These are phyloP conservation scores for Halisarca cf. caerulea DNA, from an alignment of 37 sponge, comb jelly and placozoan species.

Conservation along the genomic window DNA sequence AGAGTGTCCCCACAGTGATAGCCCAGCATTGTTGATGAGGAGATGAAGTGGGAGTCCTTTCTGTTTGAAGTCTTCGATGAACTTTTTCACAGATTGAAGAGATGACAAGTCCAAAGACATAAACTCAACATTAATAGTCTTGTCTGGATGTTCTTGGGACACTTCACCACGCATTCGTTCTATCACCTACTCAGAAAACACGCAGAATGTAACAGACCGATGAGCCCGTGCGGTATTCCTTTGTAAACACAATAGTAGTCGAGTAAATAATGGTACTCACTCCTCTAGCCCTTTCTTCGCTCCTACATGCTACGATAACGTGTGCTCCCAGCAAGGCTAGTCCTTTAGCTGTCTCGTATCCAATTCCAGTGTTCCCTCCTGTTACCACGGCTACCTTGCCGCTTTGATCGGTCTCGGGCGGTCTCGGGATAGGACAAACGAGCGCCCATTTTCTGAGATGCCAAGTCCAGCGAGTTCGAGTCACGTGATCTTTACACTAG, in stretches of 20 bases:
- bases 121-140: conserved; percentile 64
- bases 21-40: conserved; percentile 82
- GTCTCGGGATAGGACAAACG: conserved; percentile 52
- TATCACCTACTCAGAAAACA: conserved; percentile 63
- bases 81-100: conserved; percentile 61
- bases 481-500: too few relatives aligned
- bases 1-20: conserved; percentile 15
- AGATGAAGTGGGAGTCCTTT: conserved; percentile 74
- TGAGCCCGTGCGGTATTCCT: not conserved
- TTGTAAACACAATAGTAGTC: too few relatives aligned
- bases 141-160: conserved; percentile 16
- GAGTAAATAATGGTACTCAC: too few relatives aligned
- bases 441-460: conserved; percentile 40
- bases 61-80: conserved; percentile 58
- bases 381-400: conserved; percentile 77
- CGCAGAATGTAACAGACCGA: not conserved
- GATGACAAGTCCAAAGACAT: conserved; percentile 76
- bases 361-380: conserved; percentile 84
- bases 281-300: conserved; percentile 55
- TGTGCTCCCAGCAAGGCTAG: conserved; percentile 78
- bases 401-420: conserved; percentile 63
- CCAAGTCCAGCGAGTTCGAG: too few relatives aligned
- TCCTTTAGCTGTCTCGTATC: conserved; percentile 77
- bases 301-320: conserved; percentile 76
- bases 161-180: conserved; percentile 51